Evolutionary conservation across 2,888 invertebrate genomes (phyloP), one percentile per base, ranked within the genome.

Genomic region (Helicoverpa assulta): DNA sequence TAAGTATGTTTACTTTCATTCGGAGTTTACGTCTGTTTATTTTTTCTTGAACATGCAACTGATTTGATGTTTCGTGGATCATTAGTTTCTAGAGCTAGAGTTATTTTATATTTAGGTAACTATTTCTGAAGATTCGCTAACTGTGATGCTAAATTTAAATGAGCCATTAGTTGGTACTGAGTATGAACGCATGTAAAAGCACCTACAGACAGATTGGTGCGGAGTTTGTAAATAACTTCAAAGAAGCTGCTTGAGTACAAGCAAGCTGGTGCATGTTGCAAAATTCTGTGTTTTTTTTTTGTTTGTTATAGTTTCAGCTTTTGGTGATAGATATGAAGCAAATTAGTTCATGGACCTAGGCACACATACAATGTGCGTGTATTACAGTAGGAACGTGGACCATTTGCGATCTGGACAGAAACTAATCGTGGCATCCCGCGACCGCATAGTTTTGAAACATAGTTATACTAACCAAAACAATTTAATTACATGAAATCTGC

Each of bases 1-100:
- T 79, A 80, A 79, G 70, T 80, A 65, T 76, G 55, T 76, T 63
- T 21, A 58, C 58, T 70, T 75, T 76, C 55, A 60, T 80, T 67
- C 51, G 50, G 29, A 51, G 51, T 63, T 67, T 26, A 50, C 43
- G 16, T 54, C 26, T 66, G 62, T 76, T 81, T 77, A 56, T 76
- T 59, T 81, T 26, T 53, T 59, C 57, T 51, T 21, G 37, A 77
- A n/a, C 54, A 57, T 51, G 59, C 43, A 43, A 59, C 43, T 19
- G 26, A 50, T 77, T 70, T 21, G 52, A 40, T 53, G 29, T 60
- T 57, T 80, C 54, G 51, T 50, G 61, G 50, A 60, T 61, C 29
- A 33, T 57, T 64, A 47, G 21, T 80, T 52, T 57, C 56, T n/a
- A 63, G 51, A 51, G 43, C 14, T 21, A 52, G 33, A 33, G 43